Conservation (phyloP, 2,888 invertebrate species). For the Esperia sulphurella region DNA sequence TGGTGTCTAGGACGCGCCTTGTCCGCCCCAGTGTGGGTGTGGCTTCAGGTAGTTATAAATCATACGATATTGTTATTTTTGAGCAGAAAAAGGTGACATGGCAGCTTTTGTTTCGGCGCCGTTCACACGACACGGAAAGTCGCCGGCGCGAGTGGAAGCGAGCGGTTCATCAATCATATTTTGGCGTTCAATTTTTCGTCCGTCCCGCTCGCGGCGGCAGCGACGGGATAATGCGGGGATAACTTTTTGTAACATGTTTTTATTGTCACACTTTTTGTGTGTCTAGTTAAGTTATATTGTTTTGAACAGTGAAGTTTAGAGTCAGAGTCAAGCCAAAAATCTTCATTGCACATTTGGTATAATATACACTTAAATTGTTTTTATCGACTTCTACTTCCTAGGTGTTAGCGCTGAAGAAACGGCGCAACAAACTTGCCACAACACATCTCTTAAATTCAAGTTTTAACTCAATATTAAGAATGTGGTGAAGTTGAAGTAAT, state of each 20-base stretch:
- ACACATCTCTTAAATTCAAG: no score
- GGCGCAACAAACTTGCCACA: no score
- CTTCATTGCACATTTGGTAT: no score
- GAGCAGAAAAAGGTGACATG: constrained; percentile 19
- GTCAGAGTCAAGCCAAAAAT: no score
- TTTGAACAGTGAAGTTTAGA: background rate
- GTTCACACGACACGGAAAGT: constrained; percentile 21
- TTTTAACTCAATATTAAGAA: no score
- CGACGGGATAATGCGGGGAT: constrained; percentile 23
- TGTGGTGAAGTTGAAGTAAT: no score
- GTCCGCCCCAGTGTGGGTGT: no score
- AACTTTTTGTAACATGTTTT: constrained; percentile 16
- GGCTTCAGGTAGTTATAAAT: no score
- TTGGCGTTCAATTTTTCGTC: constrained; percentile 52
- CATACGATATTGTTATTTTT: background rate
- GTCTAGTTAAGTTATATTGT: background rate
- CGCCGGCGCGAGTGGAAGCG: constrained; percentile 25
- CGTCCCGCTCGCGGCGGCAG: constrained; percentile 18
- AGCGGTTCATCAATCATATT: constrained; percentile 45
- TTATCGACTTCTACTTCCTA: no score
- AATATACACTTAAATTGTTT: no score
- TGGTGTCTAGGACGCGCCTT: no score
- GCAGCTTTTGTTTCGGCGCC: constrained; percentile 30
- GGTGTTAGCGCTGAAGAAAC: no score
- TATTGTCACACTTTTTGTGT: background rate